These are phyloP conservation scores for Centruroides sculpturatus DNA, from an alignment of 1,140 invertebrate genomes.

Conservation along the genomic window DNA sequence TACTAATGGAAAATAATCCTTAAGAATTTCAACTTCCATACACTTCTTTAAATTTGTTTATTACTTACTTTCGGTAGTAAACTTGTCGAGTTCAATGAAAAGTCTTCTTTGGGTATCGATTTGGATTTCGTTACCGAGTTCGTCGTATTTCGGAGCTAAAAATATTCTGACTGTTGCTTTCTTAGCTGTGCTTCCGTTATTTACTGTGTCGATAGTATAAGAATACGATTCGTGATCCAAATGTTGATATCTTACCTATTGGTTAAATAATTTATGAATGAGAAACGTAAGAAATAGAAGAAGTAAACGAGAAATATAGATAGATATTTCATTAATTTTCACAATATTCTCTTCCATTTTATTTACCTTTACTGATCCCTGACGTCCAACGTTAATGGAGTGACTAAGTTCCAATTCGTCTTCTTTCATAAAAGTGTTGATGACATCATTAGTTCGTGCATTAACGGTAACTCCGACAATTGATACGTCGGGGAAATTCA, in stretches of 20 bases:
- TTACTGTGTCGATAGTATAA: slow-evolving; percentile 39
- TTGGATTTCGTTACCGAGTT: slow-evolving; percentile 43
- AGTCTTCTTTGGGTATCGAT: slow-evolving; percentile 48
- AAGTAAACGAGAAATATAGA: too few relatives aligned
- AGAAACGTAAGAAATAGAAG: too few relatives aligned
- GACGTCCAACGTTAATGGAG: slow-evolving; percentile 22
- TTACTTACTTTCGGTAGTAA: slow-evolving; percentile 26
- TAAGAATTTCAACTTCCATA: too few relatives aligned
- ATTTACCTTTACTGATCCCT: slow-evolving; percentile 8
- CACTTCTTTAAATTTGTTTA: too few relatives aligned
- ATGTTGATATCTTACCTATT: slow-evolving; percentile 23
- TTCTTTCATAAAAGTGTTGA: slow-evolving; percentile 55
- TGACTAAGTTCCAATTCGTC: slow-evolving; percentile 50
- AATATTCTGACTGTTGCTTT: slow-evolving; percentile 59
- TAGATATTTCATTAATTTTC: neutral
- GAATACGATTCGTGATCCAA: slow-evolving; percentile 50
- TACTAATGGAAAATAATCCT: slow-evolving; percentile 27
- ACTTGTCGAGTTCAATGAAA: slow-evolving; percentile 53
- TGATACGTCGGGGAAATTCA: slow-evolving; percentile 37
- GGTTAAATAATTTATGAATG: too few relatives aligned
- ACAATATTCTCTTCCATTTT: too few relatives aligned
- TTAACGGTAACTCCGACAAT: slow-evolving; percentile 4
- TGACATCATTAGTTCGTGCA: slow-evolving; percentile 23
- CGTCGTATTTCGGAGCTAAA: slow-evolving; percentile 51
- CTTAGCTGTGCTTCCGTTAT: slow-evolving; percentile 24